Conservation (phyloP, 2,113 vertebrate species). For the Polyodon spathula region DNA sequence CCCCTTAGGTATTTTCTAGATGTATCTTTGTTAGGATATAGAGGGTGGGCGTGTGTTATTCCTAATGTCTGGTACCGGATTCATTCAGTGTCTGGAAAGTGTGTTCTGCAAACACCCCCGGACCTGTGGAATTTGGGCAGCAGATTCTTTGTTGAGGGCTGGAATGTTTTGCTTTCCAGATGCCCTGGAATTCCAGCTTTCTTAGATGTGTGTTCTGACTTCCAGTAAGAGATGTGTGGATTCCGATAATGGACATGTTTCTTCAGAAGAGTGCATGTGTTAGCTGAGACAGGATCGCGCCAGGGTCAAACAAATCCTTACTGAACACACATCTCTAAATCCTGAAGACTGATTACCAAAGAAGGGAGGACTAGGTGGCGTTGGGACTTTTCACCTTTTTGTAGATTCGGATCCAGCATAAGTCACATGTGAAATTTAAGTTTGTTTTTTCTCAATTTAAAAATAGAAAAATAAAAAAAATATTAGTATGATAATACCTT, state of each 20-base stretch:
- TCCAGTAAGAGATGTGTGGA: background rate
- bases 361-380: no score
- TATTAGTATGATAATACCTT: no score
- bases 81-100: conserved; percentile 26
- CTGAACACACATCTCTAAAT: no score
- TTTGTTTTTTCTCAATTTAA: no score
- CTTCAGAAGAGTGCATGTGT: no score
- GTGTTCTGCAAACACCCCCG: conserved; percentile 34
- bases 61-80: conserved; percentile 28
- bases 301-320: no score
- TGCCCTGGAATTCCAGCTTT: background rate
- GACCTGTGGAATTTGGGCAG: background rate
- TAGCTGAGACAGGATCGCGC: no score
- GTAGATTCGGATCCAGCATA: no score
- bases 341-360: no score
- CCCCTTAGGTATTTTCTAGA: conserved; percentile 10
- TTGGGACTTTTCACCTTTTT: no score
- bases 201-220: background rate
- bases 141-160: background rate
- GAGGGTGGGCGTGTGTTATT: conserved; percentile 43
- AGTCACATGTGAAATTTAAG: no score
- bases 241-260: background rate
- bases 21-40: conserved; percentile 33
- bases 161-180: conserved; percentile 7
- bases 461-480: no score